Percentiles rank a stretch among this genome's conserved stretches.
These are phyloP conservation scores for Drosophila nebulosa DNA, from an alignment of 1,140 invertebrate species.

Conservation along the genomic window DNA sequence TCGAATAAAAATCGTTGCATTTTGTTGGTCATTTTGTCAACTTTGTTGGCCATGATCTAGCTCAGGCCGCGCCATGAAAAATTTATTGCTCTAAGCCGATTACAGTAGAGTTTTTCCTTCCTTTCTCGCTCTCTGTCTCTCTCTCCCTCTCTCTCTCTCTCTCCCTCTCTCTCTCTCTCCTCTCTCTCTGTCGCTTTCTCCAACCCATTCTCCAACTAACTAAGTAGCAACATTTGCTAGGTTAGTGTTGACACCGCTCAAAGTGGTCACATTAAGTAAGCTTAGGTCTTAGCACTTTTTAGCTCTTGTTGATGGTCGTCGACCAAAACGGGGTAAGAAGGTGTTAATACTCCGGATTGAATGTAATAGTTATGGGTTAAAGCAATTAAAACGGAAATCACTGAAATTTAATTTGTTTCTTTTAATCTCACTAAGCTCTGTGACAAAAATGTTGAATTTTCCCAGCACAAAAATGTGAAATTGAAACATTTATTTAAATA, in stretches of 20 bases:
- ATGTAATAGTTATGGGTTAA: constrained; percentile 20
- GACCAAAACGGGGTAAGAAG: neutral
- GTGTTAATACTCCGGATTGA: neutral
- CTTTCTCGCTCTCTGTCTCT: constrained; percentile 1
- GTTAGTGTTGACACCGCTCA: constrained; percentile 59
- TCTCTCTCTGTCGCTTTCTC: neutral
- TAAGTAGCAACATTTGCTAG: constrained; percentile 52
- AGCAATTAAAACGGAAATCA: constrained; percentile 42
- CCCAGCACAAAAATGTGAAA: neutral
- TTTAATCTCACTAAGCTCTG: neutral
- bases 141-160: neutral
- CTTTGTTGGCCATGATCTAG: constrained; percentile 24
- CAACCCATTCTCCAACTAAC: neutral
- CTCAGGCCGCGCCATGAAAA: constrained; percentile 49
- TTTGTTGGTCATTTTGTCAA: constrained; percentile 76
- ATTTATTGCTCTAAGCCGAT: constrained; percentile 78
- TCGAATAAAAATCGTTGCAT: constrained; percentile 52
- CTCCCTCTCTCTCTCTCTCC: neutral
- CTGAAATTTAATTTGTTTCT: constrained; percentile 28
- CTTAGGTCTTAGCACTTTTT: constrained; percentile 73
- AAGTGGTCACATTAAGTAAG: constrained; percentile 77
- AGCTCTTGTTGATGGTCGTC: constrained; percentile 40
- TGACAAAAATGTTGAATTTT: neutral
- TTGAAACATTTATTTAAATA: too few relatives aligned
- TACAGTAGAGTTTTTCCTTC: constrained; percentile 33